A percentile compares a stretch with the other conserved stretches of the same genome.
phyloP scores from a whole-genome alignment of 2,797 vertebrate species.

The Phoebastria nigripes region DNA sequence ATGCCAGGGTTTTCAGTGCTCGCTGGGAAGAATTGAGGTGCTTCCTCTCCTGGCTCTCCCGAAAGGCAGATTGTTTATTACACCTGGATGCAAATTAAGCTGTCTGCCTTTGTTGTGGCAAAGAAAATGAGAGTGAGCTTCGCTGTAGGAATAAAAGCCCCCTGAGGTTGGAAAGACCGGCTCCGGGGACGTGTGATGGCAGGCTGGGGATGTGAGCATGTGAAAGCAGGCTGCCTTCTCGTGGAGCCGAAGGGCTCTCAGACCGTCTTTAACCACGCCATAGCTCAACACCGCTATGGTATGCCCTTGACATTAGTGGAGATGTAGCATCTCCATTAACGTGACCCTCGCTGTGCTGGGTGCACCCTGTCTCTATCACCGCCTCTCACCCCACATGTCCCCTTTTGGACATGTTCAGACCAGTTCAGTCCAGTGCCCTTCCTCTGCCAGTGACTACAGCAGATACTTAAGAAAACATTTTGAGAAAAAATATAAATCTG shows the following conservation, averaged over 20 bases:
- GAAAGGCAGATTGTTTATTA: conserved; percentile 49
- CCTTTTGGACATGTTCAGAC: not conserved
- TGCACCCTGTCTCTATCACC: fast-evolving
- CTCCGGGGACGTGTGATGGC: fast-evolving
- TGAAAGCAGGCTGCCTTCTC: not conserved
- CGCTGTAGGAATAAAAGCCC: not conserved
- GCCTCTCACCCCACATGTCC: not conserved
- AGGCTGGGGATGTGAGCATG: fast-evolving
- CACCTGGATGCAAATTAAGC: conserved; percentile 37
- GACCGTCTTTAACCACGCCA: fast-evolving
- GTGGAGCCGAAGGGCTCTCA: not conserved
- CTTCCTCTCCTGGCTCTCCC: not conserved
- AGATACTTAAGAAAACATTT: not conserved
- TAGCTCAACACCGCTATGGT: not conserved
- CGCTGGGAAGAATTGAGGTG: not conserved
- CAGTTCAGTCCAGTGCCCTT: not conserved
- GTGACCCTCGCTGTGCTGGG: not conserved
- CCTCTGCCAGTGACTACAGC: not conserved
- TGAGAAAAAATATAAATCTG: not conserved
- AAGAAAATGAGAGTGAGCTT: not conserved
- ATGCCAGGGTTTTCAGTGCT: not conserved
- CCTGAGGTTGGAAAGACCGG: not conserved
- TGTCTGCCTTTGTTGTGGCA: not conserved
- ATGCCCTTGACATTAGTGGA: not conserved
- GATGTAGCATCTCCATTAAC: fast-evolving